phyloP scores from a whole-genome alignment of 35 echinoderm and acorn worm species.

The Hemicentrotus pulcherrimus region DNA sequence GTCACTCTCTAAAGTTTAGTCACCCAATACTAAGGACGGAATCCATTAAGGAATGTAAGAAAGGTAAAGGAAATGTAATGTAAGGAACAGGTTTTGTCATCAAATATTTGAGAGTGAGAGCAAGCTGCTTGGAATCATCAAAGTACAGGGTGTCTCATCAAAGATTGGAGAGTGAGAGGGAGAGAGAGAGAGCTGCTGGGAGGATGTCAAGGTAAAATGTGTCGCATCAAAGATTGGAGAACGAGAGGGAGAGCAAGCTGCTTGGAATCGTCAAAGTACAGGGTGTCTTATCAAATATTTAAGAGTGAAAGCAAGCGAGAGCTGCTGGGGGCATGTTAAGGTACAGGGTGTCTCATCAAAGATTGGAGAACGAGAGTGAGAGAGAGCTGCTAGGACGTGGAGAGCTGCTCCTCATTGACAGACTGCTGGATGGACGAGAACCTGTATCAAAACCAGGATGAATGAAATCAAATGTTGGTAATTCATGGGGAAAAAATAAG shows the following conservation, averaged over 20 bases:
- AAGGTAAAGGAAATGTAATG: no score
- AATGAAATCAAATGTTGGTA: not conserved
- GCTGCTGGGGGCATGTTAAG: not conserved
- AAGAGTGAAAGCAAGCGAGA: not conserved
- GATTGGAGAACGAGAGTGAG: conserved; percentile 14
- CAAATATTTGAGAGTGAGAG: not conserved
- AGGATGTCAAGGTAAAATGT: not conserved
- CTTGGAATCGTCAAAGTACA: not conserved
- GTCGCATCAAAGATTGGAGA: not conserved
- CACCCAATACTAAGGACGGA: not conserved
- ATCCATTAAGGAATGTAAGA: not conserved
- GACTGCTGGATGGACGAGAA: conserved; percentile 11
- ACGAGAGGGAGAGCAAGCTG: conserved; percentile 8
- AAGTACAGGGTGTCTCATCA: not conserved
- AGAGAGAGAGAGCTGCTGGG: not conserved
- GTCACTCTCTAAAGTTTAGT: not conserved
- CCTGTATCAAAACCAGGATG: not conserved
- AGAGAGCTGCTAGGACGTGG: conserved; percentile 22
- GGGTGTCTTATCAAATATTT: not conserved
- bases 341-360: not conserved
- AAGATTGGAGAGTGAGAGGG: not conserved
- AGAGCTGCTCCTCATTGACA: conserved; percentile 37
- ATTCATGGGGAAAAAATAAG: not conserved
- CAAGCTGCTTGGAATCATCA: not conserved
- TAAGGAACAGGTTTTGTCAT: not conserved